phyloP scores from a whole-genome alignment of 2,888 invertebrate genomes.

The Selenia dentaria region DNA sequence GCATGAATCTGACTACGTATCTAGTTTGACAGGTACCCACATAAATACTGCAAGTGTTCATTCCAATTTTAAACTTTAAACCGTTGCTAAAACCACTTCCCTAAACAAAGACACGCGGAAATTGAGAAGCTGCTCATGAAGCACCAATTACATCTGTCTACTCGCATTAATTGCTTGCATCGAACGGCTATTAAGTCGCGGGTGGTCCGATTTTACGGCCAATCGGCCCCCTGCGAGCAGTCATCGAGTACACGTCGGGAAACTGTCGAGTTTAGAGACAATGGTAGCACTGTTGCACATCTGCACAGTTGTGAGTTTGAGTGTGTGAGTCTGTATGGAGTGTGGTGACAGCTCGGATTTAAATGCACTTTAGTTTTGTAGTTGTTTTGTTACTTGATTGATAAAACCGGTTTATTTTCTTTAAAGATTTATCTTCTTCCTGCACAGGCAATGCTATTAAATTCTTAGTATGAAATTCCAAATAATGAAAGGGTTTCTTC shows the following conservation, averaged over 20 bases:
- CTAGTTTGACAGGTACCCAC: too few relatives aligned
- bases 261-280: conserved; percentile 11
- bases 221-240: conserved; percentile 8
- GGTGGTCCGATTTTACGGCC: conserved; percentile 56
- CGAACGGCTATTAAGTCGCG: conserved; percentile 30
- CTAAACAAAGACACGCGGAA: conserved; percentile 18
- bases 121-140: conserved; percentile 12
- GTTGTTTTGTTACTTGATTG: background rate
- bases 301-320: conserved; percentile 2
- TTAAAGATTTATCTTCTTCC: too few relatives aligned
- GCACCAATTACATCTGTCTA: conserved; percentile 23
- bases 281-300: conserved; percentile 18
- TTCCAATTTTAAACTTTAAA: too few relatives aligned
- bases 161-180: conserved; percentile 23
- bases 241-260: conserved; percentile 4
- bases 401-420: too few relatives aligned
- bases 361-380: conserved; percentile 13
- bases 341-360: conserved; percentile 9
- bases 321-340: background rate
- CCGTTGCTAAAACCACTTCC: conserved; percentile 3
- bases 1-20: too few relatives aligned
- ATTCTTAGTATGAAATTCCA: too few relatives aligned
- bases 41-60: too few relatives aligned
- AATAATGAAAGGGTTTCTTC: too few relatives aligned
- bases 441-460: too few relatives aligned